A percentile compares a stretch with the other conserved stretches of the same genome.
Conservation (phyloP, 2,888 invertebrate genomes). For the Epinotia bilunana region DNA sequence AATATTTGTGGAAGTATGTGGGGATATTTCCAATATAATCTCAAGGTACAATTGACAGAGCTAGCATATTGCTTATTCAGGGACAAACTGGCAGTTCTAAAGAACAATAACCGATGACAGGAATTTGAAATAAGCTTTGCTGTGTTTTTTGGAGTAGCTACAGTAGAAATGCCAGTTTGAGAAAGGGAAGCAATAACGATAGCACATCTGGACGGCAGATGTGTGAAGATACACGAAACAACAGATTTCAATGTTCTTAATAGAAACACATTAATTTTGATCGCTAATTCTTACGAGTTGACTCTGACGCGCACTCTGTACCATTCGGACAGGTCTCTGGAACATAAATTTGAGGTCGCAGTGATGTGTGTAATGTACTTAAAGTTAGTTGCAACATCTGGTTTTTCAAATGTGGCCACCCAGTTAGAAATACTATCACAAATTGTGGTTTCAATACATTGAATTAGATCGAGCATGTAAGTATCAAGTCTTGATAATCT, state of each 20-base stretch:
- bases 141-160: background rate
- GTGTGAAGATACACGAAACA: conserved; percentile 81
- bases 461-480: background rate
- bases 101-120: background rate
- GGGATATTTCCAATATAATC: conserved; percentile 50
- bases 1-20: conserved; percentile 34
- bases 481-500: background rate
- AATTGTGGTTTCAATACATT: background rate
- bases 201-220: conserved; percentile 83
- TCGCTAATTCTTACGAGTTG: conserved; percentile 90
- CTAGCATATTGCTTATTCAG: conserved; percentile 64
- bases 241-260: conserved; percentile 78
- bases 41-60: conserved; percentile 65
- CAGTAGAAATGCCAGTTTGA: conserved; percentile 77
- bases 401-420: conserved; percentile 39
- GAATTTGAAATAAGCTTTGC: background rate
- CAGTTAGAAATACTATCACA: background rate
- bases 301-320: conserved; percentile 94
- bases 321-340: conserved; percentile 89
- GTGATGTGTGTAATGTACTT: conserved; percentile 73
- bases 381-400: conserved; percentile 39
- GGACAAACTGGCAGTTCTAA: conserved; percentile 77
- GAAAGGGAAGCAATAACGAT: conserved; percentile 74
- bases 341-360: conserved; percentile 81
- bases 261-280: conserved; percentile 81